Percentiles rank a stretch among this genome's conserved stretches.
Evolutionary conservation across 2,888 invertebrate species (phyloP).

Genomic region (Merodon equestris): DNA sequence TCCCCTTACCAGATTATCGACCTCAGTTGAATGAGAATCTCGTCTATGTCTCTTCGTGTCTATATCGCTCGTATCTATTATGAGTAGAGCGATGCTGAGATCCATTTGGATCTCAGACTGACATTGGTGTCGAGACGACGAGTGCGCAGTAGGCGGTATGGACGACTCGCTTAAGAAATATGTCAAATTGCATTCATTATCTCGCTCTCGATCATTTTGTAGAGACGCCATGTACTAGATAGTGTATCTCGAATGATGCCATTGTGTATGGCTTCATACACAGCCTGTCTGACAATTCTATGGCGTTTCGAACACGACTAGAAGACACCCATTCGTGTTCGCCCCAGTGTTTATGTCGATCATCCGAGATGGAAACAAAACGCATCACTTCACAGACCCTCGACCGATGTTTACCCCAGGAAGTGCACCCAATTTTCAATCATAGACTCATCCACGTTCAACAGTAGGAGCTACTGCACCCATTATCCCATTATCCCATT

Average conservation of each 20-base stretch:
- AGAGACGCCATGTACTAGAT: slow-evolving; percentile 6
- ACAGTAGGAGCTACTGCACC: slow-evolving; percentile 31
- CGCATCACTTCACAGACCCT: no score
- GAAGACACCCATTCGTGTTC: no score
- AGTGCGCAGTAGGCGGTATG: no score
- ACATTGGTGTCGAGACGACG: slow-evolving; percentile 45
- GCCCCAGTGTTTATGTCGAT: no score
- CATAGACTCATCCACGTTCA: slow-evolving; percentile 49
- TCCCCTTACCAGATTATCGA: slow-evolving; percentile 56
- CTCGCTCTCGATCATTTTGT: not conserved
- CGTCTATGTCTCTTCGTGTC: slow-evolving; percentile 17
- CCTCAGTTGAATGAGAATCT: slow-evolving; percentile 44
- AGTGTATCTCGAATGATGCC: not conserved
- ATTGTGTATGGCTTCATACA: not conserved
- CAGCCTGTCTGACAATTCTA: slow-evolving; percentile 16
- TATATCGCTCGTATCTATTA: not conserved
- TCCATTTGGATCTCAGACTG: slow-evolving; percentile 50
- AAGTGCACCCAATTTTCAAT: slow-evolving; percentile 68
- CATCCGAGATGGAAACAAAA: no score
- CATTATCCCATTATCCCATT: slow-evolving; percentile 56
- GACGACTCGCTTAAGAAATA: slow-evolving; percentile 44
- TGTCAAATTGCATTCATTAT: slow-evolving; percentile 57
- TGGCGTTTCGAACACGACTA: no score
- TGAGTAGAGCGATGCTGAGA: not conserved
- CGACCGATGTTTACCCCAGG: slow-evolving; percentile 34